Base-by-base conservation (phyloP, 2,888 invertebrate genomes). In the Andrena praecox region DNA sequence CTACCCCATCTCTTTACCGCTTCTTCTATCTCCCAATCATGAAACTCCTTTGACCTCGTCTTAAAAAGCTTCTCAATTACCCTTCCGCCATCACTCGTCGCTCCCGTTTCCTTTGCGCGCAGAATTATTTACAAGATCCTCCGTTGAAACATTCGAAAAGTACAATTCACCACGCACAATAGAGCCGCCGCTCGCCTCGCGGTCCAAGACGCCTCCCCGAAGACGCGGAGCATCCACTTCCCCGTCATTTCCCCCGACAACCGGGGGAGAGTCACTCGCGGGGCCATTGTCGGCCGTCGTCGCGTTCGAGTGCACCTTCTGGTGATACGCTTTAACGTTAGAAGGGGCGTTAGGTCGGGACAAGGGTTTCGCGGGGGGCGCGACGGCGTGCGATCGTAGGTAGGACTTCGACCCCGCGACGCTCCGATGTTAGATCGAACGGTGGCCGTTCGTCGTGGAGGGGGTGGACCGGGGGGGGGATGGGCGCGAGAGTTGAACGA, bases 221-320 rank as follows among this genome's bases (percentile, higher is more conserved):
- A 12, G 72, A 16, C 59, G 31, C 52, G 35, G n/a, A 48, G 66
- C 50, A 52, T 52, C 68, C 56, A 67, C 72, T 82, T 67, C 54
- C 54, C 70, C 35, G 64, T 77, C 69, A 77, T 77, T 77, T 70
- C 59, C 29, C 24, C 52, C 69, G 77, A 69, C 62, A 64, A 33
- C 16, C 42, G 16, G 50, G 27, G 77, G 77, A 69, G 72, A 56
- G 76, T 73, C 82, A 69, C 66, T 83, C 69, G 73, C 66, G 67
- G 60, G 68, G 70, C 72, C 71, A 80, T 77, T 80, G 80, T 80
- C 82, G 82, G 73, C 70, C 76, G 73, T 31, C 76, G 73, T 31
- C 42, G 68, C 56, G 71, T 76, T 68, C 62, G 12, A 82, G 80
- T 69, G 68, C 54, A 52, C 35, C 59, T 76, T 68, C 29, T 56